Conservation (phyloP, 2,797 vertebrate species). For the Anableps anableps region DNA sequence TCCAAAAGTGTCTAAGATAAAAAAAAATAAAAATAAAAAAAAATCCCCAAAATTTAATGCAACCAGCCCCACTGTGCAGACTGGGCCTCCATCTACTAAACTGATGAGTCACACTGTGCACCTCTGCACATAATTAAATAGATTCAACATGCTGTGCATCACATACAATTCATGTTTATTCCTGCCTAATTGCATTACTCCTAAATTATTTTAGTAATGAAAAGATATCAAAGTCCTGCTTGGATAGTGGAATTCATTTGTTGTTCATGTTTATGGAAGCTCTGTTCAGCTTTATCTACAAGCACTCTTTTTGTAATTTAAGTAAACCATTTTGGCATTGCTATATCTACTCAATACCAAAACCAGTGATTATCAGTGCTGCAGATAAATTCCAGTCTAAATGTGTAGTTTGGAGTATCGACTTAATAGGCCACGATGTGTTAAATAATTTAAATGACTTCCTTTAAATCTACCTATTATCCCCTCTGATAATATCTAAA, state of each 20-base stretch:
- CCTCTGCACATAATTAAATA: not conserved
- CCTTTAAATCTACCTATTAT: not conserved
- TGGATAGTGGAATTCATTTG: not conserved
- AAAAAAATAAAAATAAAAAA: too few species aligned
- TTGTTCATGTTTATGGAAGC: not conserved
- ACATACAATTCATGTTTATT: not conserved
- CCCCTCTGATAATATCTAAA: not conserved
- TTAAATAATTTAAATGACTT: conserved; percentile 5
- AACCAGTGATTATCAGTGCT: not conserved
- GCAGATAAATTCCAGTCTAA: not conserved
- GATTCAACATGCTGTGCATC: not conserved
- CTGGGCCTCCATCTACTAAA: not conserved
- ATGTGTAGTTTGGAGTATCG: not conserved
- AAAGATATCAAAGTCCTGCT: not conserved
- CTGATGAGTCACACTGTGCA: not conserved
- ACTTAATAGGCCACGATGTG: not conserved
- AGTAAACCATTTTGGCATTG: not conserved
- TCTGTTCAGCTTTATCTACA: not conserved
- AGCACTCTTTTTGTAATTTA: not conserved
- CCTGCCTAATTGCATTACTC: not conserved
- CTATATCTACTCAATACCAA: not conserved
- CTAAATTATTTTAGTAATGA: not conserved
- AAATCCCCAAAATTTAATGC: not conserved
- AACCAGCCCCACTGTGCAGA: not conserved
- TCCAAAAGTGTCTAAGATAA: not conserved